Evolutionary conservation across 1,140 invertebrate genomes (phyloP).

Genomic region (Macrobrachium rosenbergii): DNA sequence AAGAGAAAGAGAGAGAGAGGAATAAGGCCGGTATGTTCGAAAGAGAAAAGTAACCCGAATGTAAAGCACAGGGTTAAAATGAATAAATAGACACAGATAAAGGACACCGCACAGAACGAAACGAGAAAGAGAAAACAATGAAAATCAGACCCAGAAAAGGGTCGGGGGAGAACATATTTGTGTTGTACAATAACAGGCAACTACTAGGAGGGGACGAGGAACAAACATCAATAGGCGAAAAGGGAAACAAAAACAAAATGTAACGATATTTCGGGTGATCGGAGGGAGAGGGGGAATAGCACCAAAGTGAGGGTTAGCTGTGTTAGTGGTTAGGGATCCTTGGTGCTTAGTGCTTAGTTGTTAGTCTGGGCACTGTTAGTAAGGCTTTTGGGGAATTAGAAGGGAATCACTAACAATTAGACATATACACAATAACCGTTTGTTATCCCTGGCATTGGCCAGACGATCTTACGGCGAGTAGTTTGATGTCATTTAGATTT

Average conservation of each 20-base stretch:
- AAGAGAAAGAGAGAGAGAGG: constrained; percentile 32
- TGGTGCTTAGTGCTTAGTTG: too few species aligned
- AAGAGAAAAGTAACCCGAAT: constrained; percentile 16
- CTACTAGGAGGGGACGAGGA: constrained; percentile 48
- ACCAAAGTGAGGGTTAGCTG: background rate
- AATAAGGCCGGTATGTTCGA: background rate
- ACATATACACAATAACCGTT: too few species aligned
- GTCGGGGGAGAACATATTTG: constrained; percentile 38
- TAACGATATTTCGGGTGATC: constrained; percentile 55
- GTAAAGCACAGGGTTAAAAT: constrained; percentile 29
- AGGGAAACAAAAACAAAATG: constrained; percentile 56
- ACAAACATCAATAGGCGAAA: constrained; percentile 56
- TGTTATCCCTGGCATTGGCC: too few species aligned
- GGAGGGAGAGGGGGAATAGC: constrained; percentile 30
- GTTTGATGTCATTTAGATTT: too few species aligned
- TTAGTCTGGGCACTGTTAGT: too few species aligned
- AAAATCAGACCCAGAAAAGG: constrained; percentile 50
- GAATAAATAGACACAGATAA: constrained; percentile 6
- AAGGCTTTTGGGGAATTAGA: too few species aligned
- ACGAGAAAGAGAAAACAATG: constrained; percentile 52
- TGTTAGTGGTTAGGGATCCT: background rate
- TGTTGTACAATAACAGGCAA: constrained; percentile 52
- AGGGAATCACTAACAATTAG: too few species aligned
- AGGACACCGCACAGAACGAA: constrained; percentile 5
- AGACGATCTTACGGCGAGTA: too few species aligned